A percentile compares a stretch with the other conserved stretches of the same genome.
phyloP scores from a whole-genome alignment of 2,888 invertebrate species.

The Andrena bicolor region DNA sequence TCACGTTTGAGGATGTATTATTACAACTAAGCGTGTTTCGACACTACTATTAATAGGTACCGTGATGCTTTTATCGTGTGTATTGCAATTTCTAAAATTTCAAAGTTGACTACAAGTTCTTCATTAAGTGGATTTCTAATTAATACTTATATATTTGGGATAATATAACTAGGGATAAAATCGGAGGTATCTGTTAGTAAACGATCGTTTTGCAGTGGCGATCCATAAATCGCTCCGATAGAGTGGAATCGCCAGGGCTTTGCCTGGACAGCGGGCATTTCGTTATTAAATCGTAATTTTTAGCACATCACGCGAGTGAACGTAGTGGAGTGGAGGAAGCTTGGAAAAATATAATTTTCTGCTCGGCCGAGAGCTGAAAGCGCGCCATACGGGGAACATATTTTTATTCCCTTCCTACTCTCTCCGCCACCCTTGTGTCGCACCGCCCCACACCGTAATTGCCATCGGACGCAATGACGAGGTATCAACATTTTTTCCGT shows the following conservation, averaged over 20 bases:
- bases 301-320: constrained; percentile 7
- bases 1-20: no score
- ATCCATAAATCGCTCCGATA: neutral
- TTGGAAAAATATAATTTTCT: constrained; percentile 52
- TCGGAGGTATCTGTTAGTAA: neutral
- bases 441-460: constrained; percentile 34
- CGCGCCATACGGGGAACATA: constrained; percentile 17
- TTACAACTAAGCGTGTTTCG: no score
- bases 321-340: neutral
- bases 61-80: no score
- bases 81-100: no score
- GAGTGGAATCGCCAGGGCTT: no score
- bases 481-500: constrained; percentile 52
- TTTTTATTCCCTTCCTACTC: constrained; percentile 31
- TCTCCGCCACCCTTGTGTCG: neutral
- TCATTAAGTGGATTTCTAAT: no score
- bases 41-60: no score
- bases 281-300: constrained; percentile 37
- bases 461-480: constrained; percentile 35
- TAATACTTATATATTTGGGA: no score
- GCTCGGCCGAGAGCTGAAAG: constrained; percentile 26
- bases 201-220: neutral
- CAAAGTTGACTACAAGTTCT: no score
- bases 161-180: neutral
- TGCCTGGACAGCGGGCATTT: neutral